These are phyloP conservation scores for Enteromius thamalakanensis DNA, from an alignment of 2,797 vertebrate species.

Conservation along the genomic window DNA sequence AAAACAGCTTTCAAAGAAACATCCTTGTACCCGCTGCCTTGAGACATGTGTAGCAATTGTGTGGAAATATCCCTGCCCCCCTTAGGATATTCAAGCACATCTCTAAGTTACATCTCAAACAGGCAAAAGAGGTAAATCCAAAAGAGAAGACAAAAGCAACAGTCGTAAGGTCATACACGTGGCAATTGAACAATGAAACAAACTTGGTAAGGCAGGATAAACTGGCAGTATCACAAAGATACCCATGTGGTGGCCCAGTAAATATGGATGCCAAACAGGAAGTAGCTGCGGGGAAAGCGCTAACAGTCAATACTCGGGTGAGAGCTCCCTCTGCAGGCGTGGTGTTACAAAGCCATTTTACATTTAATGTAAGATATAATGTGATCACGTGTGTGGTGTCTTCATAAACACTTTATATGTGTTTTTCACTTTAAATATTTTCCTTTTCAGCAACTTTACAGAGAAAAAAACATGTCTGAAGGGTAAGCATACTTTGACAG, in stretches of 20 bases:
- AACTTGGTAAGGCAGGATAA: too few relatives aligned
- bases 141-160: too few relatives aligned
- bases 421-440: not conserved
- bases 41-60: too few relatives aligned
- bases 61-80: too few relatives aligned
- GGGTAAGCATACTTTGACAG: constrained; percentile 68
- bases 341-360: not conserved
- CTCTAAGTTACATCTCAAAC: too few relatives aligned
- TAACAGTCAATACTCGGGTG: not conserved
- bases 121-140: too few relatives aligned
- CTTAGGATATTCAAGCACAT: too few relatives aligned
- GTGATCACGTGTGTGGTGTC: not conserved
- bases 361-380: not conserved
- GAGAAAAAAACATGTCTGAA: constrained; percentile 75
- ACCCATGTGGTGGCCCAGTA: not conserved
- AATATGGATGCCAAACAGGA: not conserved
- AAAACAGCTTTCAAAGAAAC: not conserved
- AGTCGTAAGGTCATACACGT: too few relatives aligned
- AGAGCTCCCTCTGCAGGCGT: not conserved
- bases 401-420: not conserved
- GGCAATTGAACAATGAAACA: too few relatives aligned
- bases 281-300: too few relatives aligned
- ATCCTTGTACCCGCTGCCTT: not conserved
- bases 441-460: constrained; percentile 59
- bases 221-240: not conserved